Percentiles rank a stretch among this genome's conserved stretches.
phyloP scores from a whole-genome alignment of 2,113 vertebrate species.

The Bucco capensis region DNA sequence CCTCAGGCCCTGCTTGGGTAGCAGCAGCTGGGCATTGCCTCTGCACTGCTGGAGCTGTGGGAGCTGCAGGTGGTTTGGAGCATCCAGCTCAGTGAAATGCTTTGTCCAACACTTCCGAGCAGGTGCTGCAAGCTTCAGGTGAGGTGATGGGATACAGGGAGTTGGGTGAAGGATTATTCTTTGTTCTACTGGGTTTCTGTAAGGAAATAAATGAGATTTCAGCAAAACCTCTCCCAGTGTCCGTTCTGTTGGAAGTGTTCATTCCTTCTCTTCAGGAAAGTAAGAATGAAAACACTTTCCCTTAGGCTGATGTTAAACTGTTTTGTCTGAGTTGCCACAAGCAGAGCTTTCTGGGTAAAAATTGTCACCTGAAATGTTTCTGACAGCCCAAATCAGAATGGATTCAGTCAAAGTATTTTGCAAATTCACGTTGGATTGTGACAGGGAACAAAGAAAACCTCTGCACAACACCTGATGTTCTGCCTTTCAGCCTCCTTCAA shows the following conservation, averaged over 20 bases:
- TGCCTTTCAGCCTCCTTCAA: not conserved
- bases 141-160: not conserved
- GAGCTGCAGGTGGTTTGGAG: not conserved
- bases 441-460: slow-evolving; percentile 42
- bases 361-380: slow-evolving; percentile 35
- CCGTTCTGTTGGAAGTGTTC: not conserved
- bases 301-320: slow-evolving; percentile 1
- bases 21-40: not conserved
- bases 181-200: not conserved
- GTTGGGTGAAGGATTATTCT: not conserved
- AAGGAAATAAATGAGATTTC: not conserved
- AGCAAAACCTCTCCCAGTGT: not conserved
- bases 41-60: not conserved
- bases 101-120: not conserved
- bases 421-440: not conserved
- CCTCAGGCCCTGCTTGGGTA: not conserved
- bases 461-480: slow-evolving; percentile 14
- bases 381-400: slow-evolving; percentile 29
- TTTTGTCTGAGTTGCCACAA: slow-evolving; percentile 15
- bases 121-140: not conserved
- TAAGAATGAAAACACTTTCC: not conserved
- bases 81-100: not conserved
- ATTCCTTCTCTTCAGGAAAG: not conserved
- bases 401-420: slow-evolving; percentile 54
- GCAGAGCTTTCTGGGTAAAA: slow-evolving; percentile 33